These are phyloP conservation scores for Campylorhamphus procurvoides DNA, from an alignment of 2,113 vertebrate genomes.

Conservation along the genomic window DNA sequence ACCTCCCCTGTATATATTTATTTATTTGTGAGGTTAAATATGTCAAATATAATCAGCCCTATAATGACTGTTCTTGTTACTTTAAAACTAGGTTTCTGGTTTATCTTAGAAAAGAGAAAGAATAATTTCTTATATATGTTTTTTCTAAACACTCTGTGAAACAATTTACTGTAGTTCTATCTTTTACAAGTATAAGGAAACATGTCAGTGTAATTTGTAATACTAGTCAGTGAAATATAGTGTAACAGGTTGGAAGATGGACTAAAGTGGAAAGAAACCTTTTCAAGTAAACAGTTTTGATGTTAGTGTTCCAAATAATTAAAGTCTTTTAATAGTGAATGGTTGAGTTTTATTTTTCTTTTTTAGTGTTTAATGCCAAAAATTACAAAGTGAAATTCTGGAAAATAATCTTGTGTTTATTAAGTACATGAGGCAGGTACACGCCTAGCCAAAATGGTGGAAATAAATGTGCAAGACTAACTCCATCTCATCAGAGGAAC, in stretches of 20 bases:
- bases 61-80: slow-evolving; percentile 39
- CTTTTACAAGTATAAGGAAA: slow-evolving; percentile 51
- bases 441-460: slow-evolving; percentile 25
- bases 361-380: slow-evolving; percentile 56
- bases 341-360: neutral
- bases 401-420: slow-evolving; percentile 58
- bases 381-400: slow-evolving; percentile 48
- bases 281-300: slow-evolving; percentile 71
- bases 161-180: slow-evolving; percentile 56
- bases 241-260: slow-evolving; percentile 41
- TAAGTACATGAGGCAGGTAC: slow-evolving; percentile 14
- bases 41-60: slow-evolving; percentile 68
- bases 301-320: slow-evolving; percentile 72
- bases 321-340: slow-evolving; percentile 64
- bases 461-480: slow-evolving; percentile 27
- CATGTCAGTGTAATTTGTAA: slow-evolving; percentile 51
- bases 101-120: slow-evolving; percentile 32
- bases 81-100: slow-evolving; percentile 57
- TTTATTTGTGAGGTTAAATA: slow-evolving; percentile 81
- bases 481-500: neutral
- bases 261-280: slow-evolving; percentile 66
- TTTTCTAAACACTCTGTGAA: slow-evolving; percentile 66
- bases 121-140: slow-evolving; percentile 49
- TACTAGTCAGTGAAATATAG: slow-evolving; percentile 50
- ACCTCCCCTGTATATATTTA: slow-evolving; percentile 81